Conservation (phyloP, 1,140 invertebrate genomes). For the Calosoma granatense region DNA sequence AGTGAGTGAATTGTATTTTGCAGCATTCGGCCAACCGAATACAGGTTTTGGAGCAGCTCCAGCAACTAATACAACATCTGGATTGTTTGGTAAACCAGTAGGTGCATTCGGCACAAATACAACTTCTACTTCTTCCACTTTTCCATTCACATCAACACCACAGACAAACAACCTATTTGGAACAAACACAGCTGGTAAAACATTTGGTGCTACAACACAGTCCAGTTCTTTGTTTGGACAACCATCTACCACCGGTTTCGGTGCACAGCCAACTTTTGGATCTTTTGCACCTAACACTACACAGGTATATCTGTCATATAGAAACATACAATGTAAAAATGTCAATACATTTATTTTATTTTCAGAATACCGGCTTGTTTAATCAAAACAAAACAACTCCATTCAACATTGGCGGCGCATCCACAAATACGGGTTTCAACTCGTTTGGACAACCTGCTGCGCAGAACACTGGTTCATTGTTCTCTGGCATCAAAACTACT, state of each 20-base stretch:
- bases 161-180: conserved; percentile 13
- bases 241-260: conserved; percentile 39
- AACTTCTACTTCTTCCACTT: conserved; percentile 14
- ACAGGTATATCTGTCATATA: neutral
- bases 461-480: conserved; percentile 33
- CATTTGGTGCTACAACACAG: conserved; percentile 35
- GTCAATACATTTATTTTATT: conserved; percentile 18
- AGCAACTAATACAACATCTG: conserved; percentile 13
- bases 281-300: conserved; percentile 9
- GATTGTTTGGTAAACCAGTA: conserved; percentile 25
- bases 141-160: neutral
- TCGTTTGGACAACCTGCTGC: conserved; percentile 37
- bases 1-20: neutral
- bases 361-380: conserved; percentile 25
- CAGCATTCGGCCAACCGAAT: conserved; percentile 23
- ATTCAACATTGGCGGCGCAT: conserved; percentile 45
- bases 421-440: conserved; percentile 41
- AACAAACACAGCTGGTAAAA: conserved; percentile 19
- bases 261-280: conserved; percentile 31
- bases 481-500: conserved; percentile 27
- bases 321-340: neutral
- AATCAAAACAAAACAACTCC: conserved; percentile 28
- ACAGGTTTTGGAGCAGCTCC: conserved; percentile 24
- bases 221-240: conserved; percentile 41
- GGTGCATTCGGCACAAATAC: conserved; percentile 34